phyloP scores from a whole-genome alignment of 2,797 vertebrate genomes.

The Australoheros facetus region DNA sequence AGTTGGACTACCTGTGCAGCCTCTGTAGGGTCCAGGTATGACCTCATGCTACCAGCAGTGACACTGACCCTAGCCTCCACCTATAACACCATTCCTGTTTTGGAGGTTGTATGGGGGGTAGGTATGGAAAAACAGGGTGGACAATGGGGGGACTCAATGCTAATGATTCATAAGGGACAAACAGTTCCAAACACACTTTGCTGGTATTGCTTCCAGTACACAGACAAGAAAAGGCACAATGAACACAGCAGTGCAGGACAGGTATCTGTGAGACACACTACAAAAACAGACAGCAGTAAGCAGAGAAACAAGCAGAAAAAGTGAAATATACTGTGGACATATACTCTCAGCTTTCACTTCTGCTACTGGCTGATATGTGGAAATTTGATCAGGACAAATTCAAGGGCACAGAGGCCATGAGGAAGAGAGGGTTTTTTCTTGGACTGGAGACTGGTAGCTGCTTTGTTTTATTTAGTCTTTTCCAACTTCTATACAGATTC shows the following conservation, averaged over 20 bases:
- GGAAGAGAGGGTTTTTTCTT: not conserved
- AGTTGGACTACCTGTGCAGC: too few species aligned
- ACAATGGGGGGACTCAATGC: conserved; percentile 52
- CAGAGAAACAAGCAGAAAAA: conserved; percentile 13
- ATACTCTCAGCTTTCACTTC: conserved; percentile 67
- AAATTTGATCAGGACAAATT: conserved; percentile 62
- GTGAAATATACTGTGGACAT: not conserved
- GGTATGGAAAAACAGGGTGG: not conserved
- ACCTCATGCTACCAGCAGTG: too few species aligned
- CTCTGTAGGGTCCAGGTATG: too few species aligned
- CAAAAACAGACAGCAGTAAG: conserved; percentile 1
- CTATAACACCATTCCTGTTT: too few species aligned
- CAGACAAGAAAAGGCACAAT: not conserved
- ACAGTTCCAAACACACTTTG: conserved; percentile 72
- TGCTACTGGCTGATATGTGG: conserved; percentile 64
- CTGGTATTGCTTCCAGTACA: conserved; percentile 48
- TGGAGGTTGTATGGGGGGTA: not conserved
- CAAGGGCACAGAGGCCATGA: conserved; percentile 36
- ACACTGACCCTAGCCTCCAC: too few species aligned
- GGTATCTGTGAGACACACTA: not conserved
- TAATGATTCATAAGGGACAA: conserved; percentile 75
- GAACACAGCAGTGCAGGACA: not conserved
- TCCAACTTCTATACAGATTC: not conserved
- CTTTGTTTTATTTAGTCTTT: conserved; percentile 26
- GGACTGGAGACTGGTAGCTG: not conserved